Evolutionary conservation across 2,113 vertebrate species (phyloP).

Genomic region (Podiceps cristatus): DNA sequence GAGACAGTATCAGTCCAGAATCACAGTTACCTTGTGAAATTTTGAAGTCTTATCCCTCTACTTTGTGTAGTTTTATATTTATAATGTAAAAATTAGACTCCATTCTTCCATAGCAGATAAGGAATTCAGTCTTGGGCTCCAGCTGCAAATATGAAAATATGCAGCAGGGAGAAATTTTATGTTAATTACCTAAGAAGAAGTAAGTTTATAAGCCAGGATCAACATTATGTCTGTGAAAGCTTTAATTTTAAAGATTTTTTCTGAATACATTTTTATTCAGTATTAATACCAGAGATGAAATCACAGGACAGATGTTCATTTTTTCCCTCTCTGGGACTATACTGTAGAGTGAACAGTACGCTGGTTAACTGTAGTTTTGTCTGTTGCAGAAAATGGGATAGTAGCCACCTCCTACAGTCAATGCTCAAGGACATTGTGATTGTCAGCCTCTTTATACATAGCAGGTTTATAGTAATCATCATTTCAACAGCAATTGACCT

Average conservation of each 20-base stretch:
- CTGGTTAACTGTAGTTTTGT: neutral
- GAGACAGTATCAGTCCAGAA: neutral
- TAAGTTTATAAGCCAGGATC: neutral
- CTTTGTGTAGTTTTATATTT: neutral
- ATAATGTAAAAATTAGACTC: neutral
- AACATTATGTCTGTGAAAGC: neutral
- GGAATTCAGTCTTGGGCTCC: neutral
- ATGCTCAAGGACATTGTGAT: constrained; percentile 45
- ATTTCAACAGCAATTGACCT: constrained; percentile 62
- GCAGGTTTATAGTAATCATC: constrained; percentile 51
- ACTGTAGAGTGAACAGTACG: neutral
- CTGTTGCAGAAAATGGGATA: neutral
- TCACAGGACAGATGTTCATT: neutral
- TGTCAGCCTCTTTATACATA: constrained; percentile 14
- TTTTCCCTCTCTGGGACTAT: neutral
- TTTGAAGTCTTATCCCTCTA: neutral
- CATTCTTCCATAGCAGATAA: neutral
- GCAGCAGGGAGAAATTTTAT: neutral
- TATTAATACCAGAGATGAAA: neutral
- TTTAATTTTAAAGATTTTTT: neutral
- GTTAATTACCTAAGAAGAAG: neutral
- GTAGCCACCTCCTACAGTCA: constrained; percentile 18
- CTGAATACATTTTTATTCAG: neutral
- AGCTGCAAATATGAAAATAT: neutral
- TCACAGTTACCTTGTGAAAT: neutral